Percentiles rank a stretch among this genome's conserved stretches.
Conservation (phyloP, 2,888 invertebrate species). For the Tetramorium bicarinatum region DNA sequence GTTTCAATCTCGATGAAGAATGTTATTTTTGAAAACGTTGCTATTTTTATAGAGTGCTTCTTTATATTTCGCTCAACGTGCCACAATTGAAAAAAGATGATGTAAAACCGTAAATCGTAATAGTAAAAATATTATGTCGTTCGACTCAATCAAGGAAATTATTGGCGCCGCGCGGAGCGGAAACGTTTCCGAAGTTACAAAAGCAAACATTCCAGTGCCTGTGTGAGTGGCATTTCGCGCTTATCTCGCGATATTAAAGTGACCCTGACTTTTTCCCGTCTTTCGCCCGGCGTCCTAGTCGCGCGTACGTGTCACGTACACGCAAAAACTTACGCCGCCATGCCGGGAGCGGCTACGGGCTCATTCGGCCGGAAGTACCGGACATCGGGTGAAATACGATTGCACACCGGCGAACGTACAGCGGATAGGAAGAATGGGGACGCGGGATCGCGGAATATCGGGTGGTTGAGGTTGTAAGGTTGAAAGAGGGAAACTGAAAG, state of each 20-base stretch:
- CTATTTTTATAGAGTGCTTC: background rate
- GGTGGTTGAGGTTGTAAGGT: constrained; percentile 38
- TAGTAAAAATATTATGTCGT: constrained; percentile 34
- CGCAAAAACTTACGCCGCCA: constrained; percentile 63
- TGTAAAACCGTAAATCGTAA: background rate
- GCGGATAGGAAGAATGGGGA: constrained; percentile 48
- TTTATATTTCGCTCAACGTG: constrained; percentile 8
- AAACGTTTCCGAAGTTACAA: constrained; percentile 43
- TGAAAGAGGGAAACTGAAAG: constrained; percentile 34
- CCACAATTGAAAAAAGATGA: background rate
- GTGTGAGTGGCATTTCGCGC: constrained; percentile 40
- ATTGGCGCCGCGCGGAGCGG: background rate
- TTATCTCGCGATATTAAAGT: constrained; percentile 54
- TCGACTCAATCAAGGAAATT: constrained; percentile 48
- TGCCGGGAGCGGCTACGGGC: constrained; percentile 42
- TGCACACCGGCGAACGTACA: constrained; percentile 63
- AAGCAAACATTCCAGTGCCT: constrained; percentile 36
- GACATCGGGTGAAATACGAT: constrained; percentile 76
- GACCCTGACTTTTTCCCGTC: constrained; percentile 53
- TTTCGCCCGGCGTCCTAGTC: constrained; percentile 43
- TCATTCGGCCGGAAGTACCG: constrained; percentile 71
- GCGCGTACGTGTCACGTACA: constrained; percentile 63
- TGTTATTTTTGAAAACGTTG: background rate
- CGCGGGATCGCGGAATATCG: constrained; percentile 46
- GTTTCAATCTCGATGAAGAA: background rate